phyloP scores from a whole-genome alignment of 2,113 vertebrate species.

The Muscicapa adusta region DNA sequence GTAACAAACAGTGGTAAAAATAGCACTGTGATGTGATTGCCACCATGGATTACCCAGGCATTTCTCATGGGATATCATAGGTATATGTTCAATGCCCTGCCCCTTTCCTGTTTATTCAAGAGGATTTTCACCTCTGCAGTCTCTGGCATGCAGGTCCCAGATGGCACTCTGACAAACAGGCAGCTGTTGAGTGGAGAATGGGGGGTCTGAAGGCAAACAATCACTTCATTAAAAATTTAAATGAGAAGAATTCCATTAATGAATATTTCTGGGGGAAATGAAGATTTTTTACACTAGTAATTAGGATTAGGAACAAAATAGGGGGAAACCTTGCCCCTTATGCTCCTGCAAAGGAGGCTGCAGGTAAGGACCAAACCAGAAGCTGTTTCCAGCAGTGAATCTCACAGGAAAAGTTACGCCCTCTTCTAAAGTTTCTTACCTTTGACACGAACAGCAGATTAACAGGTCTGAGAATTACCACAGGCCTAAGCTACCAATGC shows the following conservation, averaged over 20 bases:
- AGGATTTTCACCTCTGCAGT: not conserved
- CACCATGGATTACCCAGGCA: not conserved
- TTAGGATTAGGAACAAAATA: not conserved
- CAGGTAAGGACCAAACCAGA: not conserved
- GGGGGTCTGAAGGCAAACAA: not conserved
- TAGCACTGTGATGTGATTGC: not conserved
- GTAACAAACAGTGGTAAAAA: not conserved
- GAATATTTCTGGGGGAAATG: not conserved
- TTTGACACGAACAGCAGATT: not conserved
- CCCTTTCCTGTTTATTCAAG: not conserved
- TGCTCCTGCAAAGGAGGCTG: not conserved
- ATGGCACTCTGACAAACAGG: not conserved
- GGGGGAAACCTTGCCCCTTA: not conserved
- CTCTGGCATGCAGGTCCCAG: not conserved
- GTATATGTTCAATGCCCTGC: not conserved
- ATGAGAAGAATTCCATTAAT: not conserved
- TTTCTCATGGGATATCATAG: not conserved
- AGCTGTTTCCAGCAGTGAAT: accelerated
- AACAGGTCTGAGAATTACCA: not conserved
- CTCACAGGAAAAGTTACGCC: not conserved
- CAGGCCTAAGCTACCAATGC: not conserved
- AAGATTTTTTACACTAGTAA: not conserved
- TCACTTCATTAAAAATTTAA: not conserved
- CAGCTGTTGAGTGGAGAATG: not conserved
- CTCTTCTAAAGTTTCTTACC: not conserved